These are phyloP conservation scores for Diarsia dahlii DNA, from an alignment of 2,888 invertebrate species.

Conservation along the genomic window DNA sequence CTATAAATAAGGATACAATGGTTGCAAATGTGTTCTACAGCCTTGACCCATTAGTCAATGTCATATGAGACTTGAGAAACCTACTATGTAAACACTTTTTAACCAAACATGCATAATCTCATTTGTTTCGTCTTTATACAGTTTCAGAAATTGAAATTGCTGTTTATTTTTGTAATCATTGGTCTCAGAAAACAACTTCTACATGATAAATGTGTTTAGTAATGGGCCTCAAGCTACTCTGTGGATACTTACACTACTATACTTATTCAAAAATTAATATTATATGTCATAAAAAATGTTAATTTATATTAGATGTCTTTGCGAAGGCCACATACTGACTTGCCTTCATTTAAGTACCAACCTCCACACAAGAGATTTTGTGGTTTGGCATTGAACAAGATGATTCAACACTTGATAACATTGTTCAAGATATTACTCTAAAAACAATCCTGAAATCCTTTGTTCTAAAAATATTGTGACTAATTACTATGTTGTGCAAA, in stretches of 20 bases:
- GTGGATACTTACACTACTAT: neutral
- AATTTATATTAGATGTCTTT: neutral
- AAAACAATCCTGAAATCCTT: constrained; percentile 24
- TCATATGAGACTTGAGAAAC: constrained; percentile 13
- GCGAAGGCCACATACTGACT: constrained; percentile 35
- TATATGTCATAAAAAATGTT: neutral
- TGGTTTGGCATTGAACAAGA: constrained; percentile 51
- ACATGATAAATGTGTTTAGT: neutral
- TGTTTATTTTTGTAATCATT: neutral
- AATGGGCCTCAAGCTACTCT: neutral
- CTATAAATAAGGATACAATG: constrained; percentile 21
- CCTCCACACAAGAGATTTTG: constrained; percentile 43
- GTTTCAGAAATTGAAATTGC: neutral
- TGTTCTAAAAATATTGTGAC: constrained; percentile 29
- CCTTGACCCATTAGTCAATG: constrained; percentile 59
- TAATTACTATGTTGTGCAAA: constrained; percentile 21
- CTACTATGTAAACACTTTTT: constrained; percentile 1
- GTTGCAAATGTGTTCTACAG: constrained; percentile 10
- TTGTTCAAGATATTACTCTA: neutral
- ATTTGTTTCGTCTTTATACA: neutral
- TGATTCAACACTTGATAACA: constrained; percentile 49
- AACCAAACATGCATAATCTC: neutral
- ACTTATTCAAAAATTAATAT: neutral
- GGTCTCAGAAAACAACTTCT: neutral
- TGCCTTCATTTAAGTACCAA: constrained; percentile 30